A percentile compares a stretch with the other conserved stretches of the same genome.
phyloP scores from a whole-genome alignment of 37 sponge, comb jelly and placozoan species.

The Hexactinellida sp. region DNA sequence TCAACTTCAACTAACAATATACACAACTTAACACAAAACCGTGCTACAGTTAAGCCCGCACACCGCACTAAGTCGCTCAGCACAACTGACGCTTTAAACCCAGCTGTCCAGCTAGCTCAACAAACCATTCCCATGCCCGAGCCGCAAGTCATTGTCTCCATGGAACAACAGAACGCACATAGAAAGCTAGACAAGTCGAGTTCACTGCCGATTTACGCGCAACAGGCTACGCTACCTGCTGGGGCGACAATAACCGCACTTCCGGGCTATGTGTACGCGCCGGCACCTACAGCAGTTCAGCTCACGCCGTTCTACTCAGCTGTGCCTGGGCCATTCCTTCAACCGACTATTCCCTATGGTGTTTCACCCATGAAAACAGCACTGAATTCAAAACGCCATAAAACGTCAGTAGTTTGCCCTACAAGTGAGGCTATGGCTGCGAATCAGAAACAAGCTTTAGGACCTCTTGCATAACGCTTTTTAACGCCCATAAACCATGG shows the following conservation, averaged over 20 bases:
- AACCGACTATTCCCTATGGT: neutral
- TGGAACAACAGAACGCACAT: neutral
- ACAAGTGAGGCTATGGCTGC: neutral
- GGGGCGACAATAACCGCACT: neutral
- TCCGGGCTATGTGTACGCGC: neutral
- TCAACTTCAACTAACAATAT: neutral
- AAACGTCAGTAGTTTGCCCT: neutral
- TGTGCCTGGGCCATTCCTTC: neutral
- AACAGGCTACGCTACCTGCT: neutral
- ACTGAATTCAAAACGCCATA: neutral
- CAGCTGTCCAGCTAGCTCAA: neutral
- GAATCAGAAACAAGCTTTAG: neutral
- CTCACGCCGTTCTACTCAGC: neutral
- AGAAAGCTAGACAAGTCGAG: neutral
- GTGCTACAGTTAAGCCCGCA: neutral
- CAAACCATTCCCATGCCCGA: neutral
- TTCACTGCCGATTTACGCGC: constrained; percentile 7
- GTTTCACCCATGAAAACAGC: neutral
- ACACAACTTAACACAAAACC: neutral
- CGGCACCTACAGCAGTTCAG: neutral
- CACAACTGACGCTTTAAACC: neutral
- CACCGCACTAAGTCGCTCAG: neutral
- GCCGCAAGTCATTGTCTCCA: neutral
- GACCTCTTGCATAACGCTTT: constrained; percentile 1
- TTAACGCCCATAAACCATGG: neutral